A percentile compares a stretch with the other conserved stretches of the same genome.
phyloP scores from a whole-genome alignment of 2,113 vertebrate species.

The Tragelaphus scriptus region DNA sequence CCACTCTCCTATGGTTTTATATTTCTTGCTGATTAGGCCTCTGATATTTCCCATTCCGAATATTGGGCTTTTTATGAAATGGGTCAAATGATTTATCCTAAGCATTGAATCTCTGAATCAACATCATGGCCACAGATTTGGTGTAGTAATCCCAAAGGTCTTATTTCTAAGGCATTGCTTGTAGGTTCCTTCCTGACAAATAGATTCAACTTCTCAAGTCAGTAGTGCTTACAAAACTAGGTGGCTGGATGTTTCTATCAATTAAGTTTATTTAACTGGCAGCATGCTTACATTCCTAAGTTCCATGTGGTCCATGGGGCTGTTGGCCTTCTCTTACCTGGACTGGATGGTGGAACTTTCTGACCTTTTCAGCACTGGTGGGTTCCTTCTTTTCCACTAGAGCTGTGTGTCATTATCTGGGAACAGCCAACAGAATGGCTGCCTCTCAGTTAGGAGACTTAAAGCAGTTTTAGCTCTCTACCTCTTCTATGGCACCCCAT shows the following conservation, averaged over 20 bases:
- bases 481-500: not conserved
- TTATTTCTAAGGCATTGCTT: not conserved
- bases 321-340: not conserved
- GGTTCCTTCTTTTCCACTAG: not conserved
- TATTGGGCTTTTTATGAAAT: not conserved
- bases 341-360: not conserved
- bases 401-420: not conserved
- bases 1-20: not conserved
- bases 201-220: not conserved
- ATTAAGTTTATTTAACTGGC: not conserved
- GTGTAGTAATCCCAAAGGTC: not conserved
- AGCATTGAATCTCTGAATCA: not conserved
- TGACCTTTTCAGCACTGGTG: not conserved
- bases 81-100: not conserved
- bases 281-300: not conserved
- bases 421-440: not conserved
- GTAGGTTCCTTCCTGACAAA: not conserved
- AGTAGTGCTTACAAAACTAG: not conserved
- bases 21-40: not conserved
- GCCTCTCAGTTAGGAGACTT: not conserved
- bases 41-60: not conserved
- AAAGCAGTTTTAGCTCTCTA: not conserved
- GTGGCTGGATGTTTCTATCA: not conserved
- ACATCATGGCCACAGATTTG: not conserved
- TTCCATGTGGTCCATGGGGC: accelerated